Evolutionary conservation across 2,797 vertebrate genomes (phyloP), one percentile per base, ranked within the genome.

Genomic region (Chaetodon trifasciatus): DNA sequence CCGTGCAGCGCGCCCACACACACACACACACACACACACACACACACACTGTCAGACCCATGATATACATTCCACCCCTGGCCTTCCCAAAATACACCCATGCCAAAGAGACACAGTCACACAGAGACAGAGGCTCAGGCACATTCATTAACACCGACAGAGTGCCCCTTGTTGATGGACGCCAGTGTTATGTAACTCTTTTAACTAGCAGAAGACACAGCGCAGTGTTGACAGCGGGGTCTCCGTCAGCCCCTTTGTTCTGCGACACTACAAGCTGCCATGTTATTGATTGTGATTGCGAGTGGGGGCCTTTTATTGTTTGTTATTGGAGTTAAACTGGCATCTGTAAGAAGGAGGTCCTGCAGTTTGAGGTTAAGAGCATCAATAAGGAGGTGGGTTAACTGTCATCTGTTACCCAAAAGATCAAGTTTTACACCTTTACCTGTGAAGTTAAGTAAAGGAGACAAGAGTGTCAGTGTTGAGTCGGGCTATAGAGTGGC

Each of bases 141-240:
- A 39, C 65, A 74, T 81, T 60, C 32, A 68, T 58, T 68, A 35
- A 74, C 70, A 24, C 42, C 24, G 82, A 83, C 64, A 57, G 70
- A 84, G 73, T 73, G 74, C 72, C 60, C 70, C 71, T 23, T 65
- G 84, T 49, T 81, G 86, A 89, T 76, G 56, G 86, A 90, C 69
- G 23, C 15, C 23, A 28, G 47, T 64, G 13, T 46, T 46, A 15
- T 70, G 40, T 76, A 49, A 42, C 74, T 7, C 24, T 55, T 70
- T 71, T 71, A 65, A 60, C 46, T 58, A 44, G 52, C 67, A 40
- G 28, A 66, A 55, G 61, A 76, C 47, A 71, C 73, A 67, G 46
- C 55, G 35, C 60, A 35, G 72, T n/a, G 50, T 32, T 57, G 63
- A 74, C 57, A 58, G 52, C 1, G n/a, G 64, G 57, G 57, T 69